Percentiles rank a stretch among this genome's conserved stretches.
These are phyloP conservation scores for Hylaea fasciaria DNA, from an alignment of 2,888 invertebrate genomes.

Conservation along the genomic window DNA sequence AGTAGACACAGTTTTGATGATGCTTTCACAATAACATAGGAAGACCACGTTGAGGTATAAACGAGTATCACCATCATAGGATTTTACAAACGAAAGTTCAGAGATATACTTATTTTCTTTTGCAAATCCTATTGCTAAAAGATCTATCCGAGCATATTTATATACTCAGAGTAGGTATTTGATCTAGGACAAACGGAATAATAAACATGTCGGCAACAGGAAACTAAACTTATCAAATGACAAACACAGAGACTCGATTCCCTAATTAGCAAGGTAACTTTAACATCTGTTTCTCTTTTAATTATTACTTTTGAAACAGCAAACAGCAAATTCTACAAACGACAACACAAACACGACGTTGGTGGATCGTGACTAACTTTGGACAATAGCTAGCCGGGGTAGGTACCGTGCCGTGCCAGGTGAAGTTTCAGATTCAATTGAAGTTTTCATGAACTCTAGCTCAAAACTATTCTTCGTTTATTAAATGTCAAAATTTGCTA, in stretches of 20 bases:
- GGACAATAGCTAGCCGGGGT: conserved; percentile 36
- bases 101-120: too few species aligned
- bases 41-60: too few species aligned
- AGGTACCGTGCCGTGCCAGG: conserved; percentile 29
- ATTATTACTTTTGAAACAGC: conserved; percentile 6
- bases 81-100: too few species aligned
- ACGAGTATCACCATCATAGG: too few species aligned
- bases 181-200: too few species aligned
- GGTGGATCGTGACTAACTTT: conserved; percentile 27
- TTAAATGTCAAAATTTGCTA: conserved; percentile 26
- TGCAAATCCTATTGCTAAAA: too few species aligned
- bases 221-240: not conserved
- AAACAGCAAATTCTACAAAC: conserved; percentile 7
- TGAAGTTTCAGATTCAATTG: conserved; percentile 42
- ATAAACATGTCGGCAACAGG: too few species aligned
- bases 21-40: not conserved
- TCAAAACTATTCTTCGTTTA: conserved; percentile 34
- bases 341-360: conserved; percentile 12
- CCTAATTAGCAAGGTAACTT: not conserved
- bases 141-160: too few species aligned
- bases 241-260: not conserved
- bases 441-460: conserved; percentile 37
- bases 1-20: not conserved
- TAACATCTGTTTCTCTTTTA: conserved; percentile 3
- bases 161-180: too few species aligned